These are phyloP conservation scores for Serrognathus titanus DNA, from an alignment of 2,888 invertebrate genomes.

Conservation along the genomic window DNA sequence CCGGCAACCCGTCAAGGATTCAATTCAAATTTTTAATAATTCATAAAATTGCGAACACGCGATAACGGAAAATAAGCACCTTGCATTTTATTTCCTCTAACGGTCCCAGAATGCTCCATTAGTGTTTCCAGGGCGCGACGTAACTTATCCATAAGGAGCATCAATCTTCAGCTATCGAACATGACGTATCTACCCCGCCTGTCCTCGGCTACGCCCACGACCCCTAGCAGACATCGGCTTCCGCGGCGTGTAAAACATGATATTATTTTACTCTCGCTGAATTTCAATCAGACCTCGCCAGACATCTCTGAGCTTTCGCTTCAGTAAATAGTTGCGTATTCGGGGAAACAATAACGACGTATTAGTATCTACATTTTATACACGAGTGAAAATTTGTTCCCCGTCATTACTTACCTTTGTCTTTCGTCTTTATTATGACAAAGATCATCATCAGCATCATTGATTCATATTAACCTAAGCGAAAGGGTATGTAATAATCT, in stretches of 20 bases:
- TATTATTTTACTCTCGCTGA: conserved; percentile 41
- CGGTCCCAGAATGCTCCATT: conserved; percentile 10
- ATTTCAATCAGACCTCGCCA: conserved; percentile 39
- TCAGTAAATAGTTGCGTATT: conserved; percentile 30
- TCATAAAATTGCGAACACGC: too few species aligned
- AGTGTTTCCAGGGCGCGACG: conserved; percentile 30
- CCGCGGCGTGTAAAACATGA: conserved; percentile 37
- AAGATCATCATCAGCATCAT: too few species aligned
- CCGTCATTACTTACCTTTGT: too few species aligned
- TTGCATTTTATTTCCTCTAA: too few species aligned
- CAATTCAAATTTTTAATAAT: too few species aligned
- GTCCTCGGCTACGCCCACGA: conserved; percentile 20
- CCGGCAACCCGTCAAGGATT: too few species aligned
- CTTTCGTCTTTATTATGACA: too few species aligned
- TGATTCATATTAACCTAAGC: too few species aligned
- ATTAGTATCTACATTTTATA: not conserved
- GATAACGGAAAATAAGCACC: too few species aligned
- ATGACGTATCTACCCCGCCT: conserved; percentile 30
- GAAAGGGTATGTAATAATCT: too few species aligned
- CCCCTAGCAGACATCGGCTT: conserved; percentile 11
- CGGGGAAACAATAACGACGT: not conserved
- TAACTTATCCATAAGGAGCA: conserved; percentile 41
- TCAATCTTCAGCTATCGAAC: conserved; percentile 44
- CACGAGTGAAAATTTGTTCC: not conserved
- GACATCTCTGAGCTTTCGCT: conserved; percentile 35